These are phyloP conservation scores for Acrossocheilus wenchowensis DNA, from an alignment of 2,797 vertebrate species.

Conservation along the genomic window DNA sequence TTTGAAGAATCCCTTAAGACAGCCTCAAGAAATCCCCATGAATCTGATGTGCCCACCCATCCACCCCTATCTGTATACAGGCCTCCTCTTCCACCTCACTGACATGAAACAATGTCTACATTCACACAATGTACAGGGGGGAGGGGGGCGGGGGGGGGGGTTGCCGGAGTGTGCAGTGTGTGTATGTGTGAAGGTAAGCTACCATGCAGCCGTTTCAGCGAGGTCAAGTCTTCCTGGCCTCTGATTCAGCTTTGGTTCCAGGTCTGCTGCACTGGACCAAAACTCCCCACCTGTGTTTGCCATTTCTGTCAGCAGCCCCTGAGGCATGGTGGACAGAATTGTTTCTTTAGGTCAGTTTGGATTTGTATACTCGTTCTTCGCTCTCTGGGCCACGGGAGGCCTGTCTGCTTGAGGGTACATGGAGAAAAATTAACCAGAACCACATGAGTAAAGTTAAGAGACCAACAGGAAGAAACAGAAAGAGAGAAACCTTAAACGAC, in stretches of 20 bases:
- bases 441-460: slow-evolving; percentile 30
- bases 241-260: slow-evolving; percentile 31
- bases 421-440: slow-evolving; percentile 36
- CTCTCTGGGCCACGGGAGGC: slow-evolving; percentile 8
- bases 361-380: slow-evolving; percentile 17
- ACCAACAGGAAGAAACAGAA: slow-evolving; percentile 2
- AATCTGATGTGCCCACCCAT: slow-evolving; percentile 51
- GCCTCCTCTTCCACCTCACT: slow-evolving; percentile 73
- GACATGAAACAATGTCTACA: slow-evolving; percentile 77
- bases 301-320: slow-evolving; percentile 37
- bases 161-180: background rate
- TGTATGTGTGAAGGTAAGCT: slow-evolving; percentile 15
- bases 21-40: slow-evolving; percentile 25
- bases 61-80: slow-evolving; percentile 57
- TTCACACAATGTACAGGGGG: slow-evolving; percentile 64
- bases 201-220: slow-evolving; percentile 11
- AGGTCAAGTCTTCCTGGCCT: slow-evolving; percentile 32
- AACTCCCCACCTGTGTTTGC: slow-evolving; percentile 27
- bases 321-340: background rate
- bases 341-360: slow-evolving; percentile 12
- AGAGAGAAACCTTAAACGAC: background rate
- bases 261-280: background rate
- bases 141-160: too few species aligned
- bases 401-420: slow-evolving; percentile 19
- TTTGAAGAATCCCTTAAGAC: background rate